A percentile compares a stretch with the other conserved stretches of the same genome.
These are phyloP conservation scores for Eristalinus sepulchralis DNA, from an alignment of 2,888 invertebrate genomes.

Conservation along the genomic window DNA sequence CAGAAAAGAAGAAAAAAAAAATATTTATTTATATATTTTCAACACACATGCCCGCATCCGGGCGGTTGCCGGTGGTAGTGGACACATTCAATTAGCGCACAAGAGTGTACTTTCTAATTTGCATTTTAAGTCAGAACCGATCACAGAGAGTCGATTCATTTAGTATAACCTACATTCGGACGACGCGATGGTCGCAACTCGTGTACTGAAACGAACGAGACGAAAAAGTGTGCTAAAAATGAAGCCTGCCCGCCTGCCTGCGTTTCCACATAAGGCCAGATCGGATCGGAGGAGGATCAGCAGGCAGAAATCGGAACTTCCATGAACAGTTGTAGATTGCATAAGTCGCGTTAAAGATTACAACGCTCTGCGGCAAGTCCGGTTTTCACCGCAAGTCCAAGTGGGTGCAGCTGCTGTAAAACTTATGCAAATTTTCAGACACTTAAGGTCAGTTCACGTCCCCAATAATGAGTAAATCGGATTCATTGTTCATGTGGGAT, in stretches of 20 bases:
- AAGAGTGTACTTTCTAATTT: slow-evolving; percentile 36
- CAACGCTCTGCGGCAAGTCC: not conserved
- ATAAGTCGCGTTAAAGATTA: slow-evolving; percentile 25
- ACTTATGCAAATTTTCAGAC: slow-evolving; percentile 51
- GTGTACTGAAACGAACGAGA: slow-evolving; percentile 18
- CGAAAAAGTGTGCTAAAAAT: slow-evolving; percentile 41
- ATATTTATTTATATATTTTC: slow-evolving; percentile 25
- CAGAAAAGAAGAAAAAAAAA: slow-evolving; percentile 2
- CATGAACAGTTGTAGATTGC: slow-evolving; percentile 25
- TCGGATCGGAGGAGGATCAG: slow-evolving; percentile 16
- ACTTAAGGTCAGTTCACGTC: slow-evolving; percentile 58
- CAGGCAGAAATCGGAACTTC: slow-evolving; percentile 33
- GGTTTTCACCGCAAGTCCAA: slow-evolving; percentile 27
- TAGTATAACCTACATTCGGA: not conserved
- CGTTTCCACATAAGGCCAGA: slow-evolving; percentile 38
- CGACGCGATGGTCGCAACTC: not conserved
- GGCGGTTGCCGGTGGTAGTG: not conserved
- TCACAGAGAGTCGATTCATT: not conserved
- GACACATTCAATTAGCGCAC: slow-evolving; percentile 48
- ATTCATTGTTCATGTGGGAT: slow-evolving; percentile 48
- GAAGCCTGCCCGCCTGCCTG: not conserved
- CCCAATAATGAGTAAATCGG: slow-evolving; percentile 38
- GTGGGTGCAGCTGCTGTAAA: slow-evolving; percentile 60
- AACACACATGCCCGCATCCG: not conserved
- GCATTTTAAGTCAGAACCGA: slow-evolving; percentile 1